Evolutionary conservation across 1,140 invertebrate species (phyloP).

Genomic region (Archivesica marissinica): DNA sequence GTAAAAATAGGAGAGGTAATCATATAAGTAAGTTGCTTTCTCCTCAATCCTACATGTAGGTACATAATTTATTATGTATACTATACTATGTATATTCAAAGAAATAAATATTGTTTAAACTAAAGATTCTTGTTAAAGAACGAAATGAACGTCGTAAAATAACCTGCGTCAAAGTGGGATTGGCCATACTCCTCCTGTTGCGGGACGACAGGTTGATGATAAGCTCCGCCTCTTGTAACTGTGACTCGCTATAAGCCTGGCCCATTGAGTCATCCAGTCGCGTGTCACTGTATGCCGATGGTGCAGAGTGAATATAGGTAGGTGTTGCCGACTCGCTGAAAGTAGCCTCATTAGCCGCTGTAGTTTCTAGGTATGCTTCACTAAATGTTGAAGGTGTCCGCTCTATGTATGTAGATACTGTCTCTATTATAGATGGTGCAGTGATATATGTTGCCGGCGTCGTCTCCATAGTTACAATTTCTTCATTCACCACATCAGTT

Average conservation of each 20-base stretch:
- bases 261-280: not conserved
- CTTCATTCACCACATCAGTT: not conserved
- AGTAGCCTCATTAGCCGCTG: not conserved
- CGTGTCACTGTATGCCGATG: not conserved
- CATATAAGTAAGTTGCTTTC: no score
- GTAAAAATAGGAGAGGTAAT: no score
- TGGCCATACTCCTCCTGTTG: not conserved
- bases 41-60: no score
- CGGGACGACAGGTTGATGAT: slow-evolving; percentile 1
- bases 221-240: not conserved
- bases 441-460: not conserved
- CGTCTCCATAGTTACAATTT: not conserved
- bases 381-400: not conserved
- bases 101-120: no score
- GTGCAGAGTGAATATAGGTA: not conserved
- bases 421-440: no score
- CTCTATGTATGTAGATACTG: not conserved
- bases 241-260: not conserved
- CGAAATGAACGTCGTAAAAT: no score
- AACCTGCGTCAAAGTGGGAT: slow-evolving; percentile 3
- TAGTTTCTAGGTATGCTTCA: no score
- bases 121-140: no score
- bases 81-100: no score
- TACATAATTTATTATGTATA: no score
- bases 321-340: not conserved